Conservation (phyloP, 2,888 invertebrate species). For the Gortyna flavago region DNA sequence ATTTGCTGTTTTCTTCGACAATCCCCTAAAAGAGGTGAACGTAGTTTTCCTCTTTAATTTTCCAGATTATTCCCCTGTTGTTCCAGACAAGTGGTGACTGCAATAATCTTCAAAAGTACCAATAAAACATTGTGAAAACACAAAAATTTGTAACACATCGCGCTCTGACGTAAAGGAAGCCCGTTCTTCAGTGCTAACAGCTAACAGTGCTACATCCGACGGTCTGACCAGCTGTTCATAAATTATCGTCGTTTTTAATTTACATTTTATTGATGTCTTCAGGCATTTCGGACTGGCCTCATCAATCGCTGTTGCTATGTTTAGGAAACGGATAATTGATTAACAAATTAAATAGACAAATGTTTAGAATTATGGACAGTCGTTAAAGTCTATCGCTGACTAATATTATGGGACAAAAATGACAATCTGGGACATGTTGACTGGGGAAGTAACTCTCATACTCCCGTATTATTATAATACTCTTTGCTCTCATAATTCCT, state of each 20-base stretch:
- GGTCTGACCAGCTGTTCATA: conserved; percentile 28
- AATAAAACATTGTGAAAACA: background rate
- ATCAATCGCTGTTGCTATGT: conserved; percentile 48
- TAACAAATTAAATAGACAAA: conserved; percentile 2
- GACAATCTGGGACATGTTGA: background rate
- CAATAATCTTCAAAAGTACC: conserved; percentile 13
- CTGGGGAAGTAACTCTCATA: background rate
- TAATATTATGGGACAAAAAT: background rate
- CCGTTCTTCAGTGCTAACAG: conserved; percentile 32
- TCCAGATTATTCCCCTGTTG: background rate
- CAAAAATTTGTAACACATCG: conserved; percentile 17
- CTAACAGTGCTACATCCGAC: conserved; percentile 35
- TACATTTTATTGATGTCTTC: conserved; percentile 54
- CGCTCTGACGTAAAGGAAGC: conserved; percentile 51
- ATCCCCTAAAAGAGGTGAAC: background rate
- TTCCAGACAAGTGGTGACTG: background rate
- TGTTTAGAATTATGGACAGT: background rate
- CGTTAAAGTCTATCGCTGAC: background rate
- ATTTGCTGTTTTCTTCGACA: too few relatives aligned
- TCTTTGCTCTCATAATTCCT: too few relatives aligned
- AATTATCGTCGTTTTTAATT: conserved; percentile 57
- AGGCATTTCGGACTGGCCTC: conserved; percentile 21
- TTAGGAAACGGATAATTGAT: conserved; percentile 16
- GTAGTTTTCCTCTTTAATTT: background rate
- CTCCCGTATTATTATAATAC: too few relatives aligned